These are phyloP conservation scores for Lamprotornis superbus DNA, from an alignment of 2,113 vertebrate genomes.

Conservation along the genomic window DNA sequence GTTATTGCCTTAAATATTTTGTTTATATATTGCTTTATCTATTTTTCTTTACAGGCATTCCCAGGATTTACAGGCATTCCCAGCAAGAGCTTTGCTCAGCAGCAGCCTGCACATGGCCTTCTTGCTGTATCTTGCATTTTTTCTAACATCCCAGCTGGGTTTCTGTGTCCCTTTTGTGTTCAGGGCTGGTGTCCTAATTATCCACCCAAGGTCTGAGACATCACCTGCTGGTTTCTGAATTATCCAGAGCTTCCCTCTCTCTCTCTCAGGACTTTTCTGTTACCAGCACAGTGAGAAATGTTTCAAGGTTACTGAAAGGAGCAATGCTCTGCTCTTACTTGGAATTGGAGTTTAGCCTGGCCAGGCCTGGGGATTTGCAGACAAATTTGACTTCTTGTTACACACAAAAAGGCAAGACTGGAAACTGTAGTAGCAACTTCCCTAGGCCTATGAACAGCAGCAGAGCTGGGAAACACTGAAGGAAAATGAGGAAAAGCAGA, in stretches of 20 bases:
- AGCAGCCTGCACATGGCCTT: not conserved
- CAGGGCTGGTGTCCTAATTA: not conserved
- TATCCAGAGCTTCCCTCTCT: not conserved
- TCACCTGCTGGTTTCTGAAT: slow-evolving; percentile 26
- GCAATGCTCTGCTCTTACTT: not conserved
- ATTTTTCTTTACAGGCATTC: not conserved
- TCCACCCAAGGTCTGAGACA: not conserved
- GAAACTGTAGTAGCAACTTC: not conserved
- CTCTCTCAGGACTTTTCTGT: not conserved
- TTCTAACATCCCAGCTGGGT: not conserved
- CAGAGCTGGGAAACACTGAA: not conserved
- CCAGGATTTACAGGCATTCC: not conserved
- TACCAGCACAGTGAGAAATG: not conserved
- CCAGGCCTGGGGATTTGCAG: not conserved
- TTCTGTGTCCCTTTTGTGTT: not conserved
- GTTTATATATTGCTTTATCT: not conserved
- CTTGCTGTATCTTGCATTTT: not conserved
- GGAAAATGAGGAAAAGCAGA: not conserved
- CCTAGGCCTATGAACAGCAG: not conserved
- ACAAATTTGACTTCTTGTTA: not conserved
- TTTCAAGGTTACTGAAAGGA: slow-evolving; percentile 21
- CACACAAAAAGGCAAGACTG: not conserved
- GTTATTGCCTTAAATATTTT: not conserved
- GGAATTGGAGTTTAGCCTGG: not conserved
- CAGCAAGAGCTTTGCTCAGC: not conserved